Percentiles rank a stretch among this genome's conserved stretches.
These are phyloP conservation scores for Ictalurus punctatus DNA, from an alignment of 2,113 vertebrate genomes.

Conservation along the genomic window DNA sequence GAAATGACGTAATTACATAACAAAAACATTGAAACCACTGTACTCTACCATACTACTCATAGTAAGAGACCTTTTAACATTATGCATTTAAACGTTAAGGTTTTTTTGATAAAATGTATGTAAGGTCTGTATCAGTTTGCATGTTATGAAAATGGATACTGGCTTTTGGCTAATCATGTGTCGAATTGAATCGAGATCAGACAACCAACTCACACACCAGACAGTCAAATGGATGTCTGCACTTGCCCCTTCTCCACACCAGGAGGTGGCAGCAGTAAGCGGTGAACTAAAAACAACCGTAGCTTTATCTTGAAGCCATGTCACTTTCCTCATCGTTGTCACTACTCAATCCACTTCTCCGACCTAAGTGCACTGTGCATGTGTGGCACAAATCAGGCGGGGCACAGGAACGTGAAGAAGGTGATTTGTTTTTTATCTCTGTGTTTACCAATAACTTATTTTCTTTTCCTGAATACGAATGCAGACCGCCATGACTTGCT, in stretches of 20 bases:
- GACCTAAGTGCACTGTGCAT: background rate
- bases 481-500: background rate
- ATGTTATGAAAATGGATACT: background rate
- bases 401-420: background rate
- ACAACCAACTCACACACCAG: background rate
- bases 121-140: background rate
- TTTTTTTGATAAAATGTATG: background rate
- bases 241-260: background rate
- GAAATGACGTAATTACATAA: background rate
- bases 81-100: background rate
- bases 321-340: background rate
- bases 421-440: too few species aligned
- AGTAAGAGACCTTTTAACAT: background rate
- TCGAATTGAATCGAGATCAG: background rate
- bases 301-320: background rate
- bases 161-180: background rate
- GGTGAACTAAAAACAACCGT: background rate
- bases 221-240: too few species aligned
- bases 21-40: background rate
- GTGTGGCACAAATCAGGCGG: background rate
- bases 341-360: background rate
- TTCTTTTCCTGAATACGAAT: background rate
- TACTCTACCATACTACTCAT: background rate
- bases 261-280: background rate
- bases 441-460: background rate